phyloP scores from a whole-genome alignment of 2,888 invertebrate species.

The Ceramica pisi region DNA sequence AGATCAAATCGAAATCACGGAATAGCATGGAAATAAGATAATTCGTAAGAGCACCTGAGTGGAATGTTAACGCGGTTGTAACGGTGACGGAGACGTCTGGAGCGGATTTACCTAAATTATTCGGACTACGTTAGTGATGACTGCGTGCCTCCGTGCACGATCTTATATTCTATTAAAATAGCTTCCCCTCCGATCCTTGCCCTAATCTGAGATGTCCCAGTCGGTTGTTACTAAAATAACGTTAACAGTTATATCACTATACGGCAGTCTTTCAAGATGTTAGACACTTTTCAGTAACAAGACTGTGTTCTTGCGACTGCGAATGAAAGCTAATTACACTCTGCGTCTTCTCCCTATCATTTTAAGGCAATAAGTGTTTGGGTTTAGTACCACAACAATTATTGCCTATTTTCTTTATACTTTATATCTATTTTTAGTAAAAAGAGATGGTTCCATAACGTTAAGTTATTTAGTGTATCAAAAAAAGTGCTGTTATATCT shows the following conservation, averaged over 20 bases:
- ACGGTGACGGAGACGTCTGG: constrained; percentile 84
- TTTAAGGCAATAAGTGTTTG: background rate
- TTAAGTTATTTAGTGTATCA: constrained; percentile 24
- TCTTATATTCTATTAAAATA: constrained; percentile 67
- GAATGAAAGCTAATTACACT: background rate
- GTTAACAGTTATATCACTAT: background rate
- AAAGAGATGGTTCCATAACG: constrained; percentile 19
- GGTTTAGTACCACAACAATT: background rate
- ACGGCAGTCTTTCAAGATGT: background rate
- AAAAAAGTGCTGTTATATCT: constrained; percentile 49
- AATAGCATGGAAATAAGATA: constrained; percentile 84
- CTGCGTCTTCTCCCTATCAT: background rate
- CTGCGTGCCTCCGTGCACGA: constrained; percentile 77
- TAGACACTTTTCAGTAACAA: background rate
- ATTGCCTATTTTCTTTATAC: background rate
- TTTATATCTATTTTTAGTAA: constrained; percentile 1
- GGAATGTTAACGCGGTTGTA: constrained; percentile 83
- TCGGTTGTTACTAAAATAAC: constrained; percentile 3
- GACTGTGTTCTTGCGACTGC: constrained; percentile 4
- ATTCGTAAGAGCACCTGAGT: constrained; percentile 78
- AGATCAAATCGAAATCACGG: constrained; percentile 80
- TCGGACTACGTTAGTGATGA: constrained; percentile 83
- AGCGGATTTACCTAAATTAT: constrained; percentile 87
- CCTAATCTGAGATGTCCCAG: constrained; percentile 1
- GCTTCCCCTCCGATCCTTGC: constrained; percentile 37